phyloP scores from a whole-genome alignment of 2,888 invertebrate genomes.

The Stenichneumon culpator region DNA sequence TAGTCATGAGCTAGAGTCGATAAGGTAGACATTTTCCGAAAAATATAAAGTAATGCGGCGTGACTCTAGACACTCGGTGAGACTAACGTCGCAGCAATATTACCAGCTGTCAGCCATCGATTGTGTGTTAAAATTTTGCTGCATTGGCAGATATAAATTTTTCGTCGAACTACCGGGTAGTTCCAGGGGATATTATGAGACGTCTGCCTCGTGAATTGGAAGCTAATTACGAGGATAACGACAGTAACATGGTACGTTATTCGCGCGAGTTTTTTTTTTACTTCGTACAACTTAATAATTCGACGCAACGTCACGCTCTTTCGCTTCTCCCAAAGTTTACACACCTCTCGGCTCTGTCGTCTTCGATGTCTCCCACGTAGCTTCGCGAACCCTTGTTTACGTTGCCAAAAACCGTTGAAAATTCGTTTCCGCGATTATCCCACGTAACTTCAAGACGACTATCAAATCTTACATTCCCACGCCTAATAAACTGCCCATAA shows the following conservation, averaged over 20 bases:
- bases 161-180: constrained; percentile 27
- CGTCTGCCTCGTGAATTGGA: constrained; percentile 63
- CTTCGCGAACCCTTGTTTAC: constrained; percentile 9
- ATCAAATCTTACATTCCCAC: constrained; percentile 12
- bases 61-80: constrained; percentile 53
- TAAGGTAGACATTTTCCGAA: constrained; percentile 49
- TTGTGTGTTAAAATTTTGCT: constrained; percentile 73
- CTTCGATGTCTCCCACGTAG: constrained; percentile 3
- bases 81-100: constrained; percentile 73
- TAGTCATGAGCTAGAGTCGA: neutral
- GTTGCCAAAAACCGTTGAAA: neutral
- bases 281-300: neutral
- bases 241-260: constrained; percentile 64
- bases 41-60: constrained; percentile 68
- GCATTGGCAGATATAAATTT: constrained; percentile 67
- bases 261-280: neutral
- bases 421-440: neutral
- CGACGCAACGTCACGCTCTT: constrained; percentile 13
- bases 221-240: constrained; percentile 57
- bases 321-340: constrained; percentile 15
- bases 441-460: neutral
- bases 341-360: constrained; percentile 23
- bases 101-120: constrained; percentile 82
- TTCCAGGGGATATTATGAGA: constrained; percentile 58
- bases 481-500: constrained; percentile 36